Base-by-base conservation (phyloP, 1,140 invertebrate species). In the Bombus pyrosoma region DNA sequence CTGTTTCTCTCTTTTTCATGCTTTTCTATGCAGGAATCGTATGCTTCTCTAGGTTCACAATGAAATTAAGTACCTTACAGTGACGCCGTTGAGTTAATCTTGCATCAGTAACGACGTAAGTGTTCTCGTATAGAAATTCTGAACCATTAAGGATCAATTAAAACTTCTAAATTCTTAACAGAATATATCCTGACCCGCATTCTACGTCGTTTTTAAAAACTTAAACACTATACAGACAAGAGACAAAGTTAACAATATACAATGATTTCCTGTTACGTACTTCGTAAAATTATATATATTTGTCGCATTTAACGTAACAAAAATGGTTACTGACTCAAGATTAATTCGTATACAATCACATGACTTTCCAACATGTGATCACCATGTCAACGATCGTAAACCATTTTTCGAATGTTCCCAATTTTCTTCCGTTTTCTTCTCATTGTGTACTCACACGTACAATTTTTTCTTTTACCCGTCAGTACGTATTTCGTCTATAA, bases 61-160 rank as follows among this genome's bases (percentile, higher is more conserved):
- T 32, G 39, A 79, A 79, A 64, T 85, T 85, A 85, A 85, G 84
- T 85, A 85, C 79, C 37, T 78, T 74, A 57, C 53, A 68, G 32
- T 22, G 53, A 59, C n/a, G 43, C 10, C 66, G 34, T 34, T 39
- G 69, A 74, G 41, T 81, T 74, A 85, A 85, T 81, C 84, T 85
- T 81, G 84, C 28, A 74, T 75, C 84, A 74, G 84, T 68, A 85
- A 81, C 78, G 66, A 47, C 34, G 28, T 53, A 37, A 32, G 18
- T 9, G 66, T 53, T 47, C 41, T 73, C n/a, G 25, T 43, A 25
- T 32, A 28, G 15, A 43, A 47, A 25, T 78, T 12, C 47, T n/a
- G 22, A 66, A 76, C 34, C 69, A 9, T 18, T 13, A 34, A 25
- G 34, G 25, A 71, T 53, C 47, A 41, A 37, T 66, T n/a, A 75